Evolutionary conservation across 2,113 vertebrate species (phyloP), one percentile per base, ranked within the genome.

Genomic region (Corynorhinus townsendii): DNA sequence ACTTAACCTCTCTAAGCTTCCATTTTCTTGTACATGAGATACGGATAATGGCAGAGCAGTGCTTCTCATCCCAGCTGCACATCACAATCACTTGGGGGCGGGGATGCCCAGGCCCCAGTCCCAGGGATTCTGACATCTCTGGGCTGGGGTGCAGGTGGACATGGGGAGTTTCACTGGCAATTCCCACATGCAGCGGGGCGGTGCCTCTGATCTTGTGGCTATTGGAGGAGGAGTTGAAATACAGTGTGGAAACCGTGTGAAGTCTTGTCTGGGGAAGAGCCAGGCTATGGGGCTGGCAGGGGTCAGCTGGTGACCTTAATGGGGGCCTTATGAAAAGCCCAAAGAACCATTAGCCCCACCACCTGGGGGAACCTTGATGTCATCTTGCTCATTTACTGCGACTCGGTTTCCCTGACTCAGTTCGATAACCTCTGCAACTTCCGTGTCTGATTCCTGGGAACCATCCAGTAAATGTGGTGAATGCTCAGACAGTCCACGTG

Each of bases 111-210:
- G 79, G 52, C 35, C 45, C 17, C 0, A 0, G 7, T 11, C 40
- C 28, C 28, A 54, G 52, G 47, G 83, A 16, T n/a, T 24, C 64
- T 33, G 40, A 7, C 11, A 11, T 59, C 73, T 1, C 14, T 7
- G 83, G 43, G 54, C 52, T 7, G 14, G 8, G 26, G 40, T 20
- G 17, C 11, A 1, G 72, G 16, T 9, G 40, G 28, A 33, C 38
- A 30, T 0, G 1, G 22, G 17, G 35, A 33, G 4, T 19, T 26
- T 49, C 10, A 2, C 84, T 2, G 0, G 28, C 0, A 0, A 14
- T 7, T 10, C 24, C 62, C 45, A 9, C 0, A 8, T 5, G 69
- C 38, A 14, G 43, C 0, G 2, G 43, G 35, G 71, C 56, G 62
- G 11, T 14, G 12, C 35, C 38, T 75, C 72, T 62, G 82, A 38